phyloP scores from a whole-genome alignment of 1,140 invertebrate species.

The Thaumetopoea pityocampa region DNA sequence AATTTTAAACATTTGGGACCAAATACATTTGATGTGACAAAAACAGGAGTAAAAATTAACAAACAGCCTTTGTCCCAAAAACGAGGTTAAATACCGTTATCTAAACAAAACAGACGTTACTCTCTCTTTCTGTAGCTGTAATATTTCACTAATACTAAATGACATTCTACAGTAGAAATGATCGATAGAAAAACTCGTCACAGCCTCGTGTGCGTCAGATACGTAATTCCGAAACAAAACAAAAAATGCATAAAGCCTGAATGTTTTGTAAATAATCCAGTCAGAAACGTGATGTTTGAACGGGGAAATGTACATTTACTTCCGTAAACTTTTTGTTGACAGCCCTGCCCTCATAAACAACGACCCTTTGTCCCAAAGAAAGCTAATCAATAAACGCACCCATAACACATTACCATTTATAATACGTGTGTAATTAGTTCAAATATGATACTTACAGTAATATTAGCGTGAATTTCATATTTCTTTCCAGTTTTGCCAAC shows the following conservation, averaged over 20 bases:
- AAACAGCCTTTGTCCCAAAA: conserved; percentile 68
- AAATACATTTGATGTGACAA: conserved; percentile 39
- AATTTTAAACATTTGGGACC: conserved; percentile 8
- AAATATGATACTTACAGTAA: conserved; percentile 87
- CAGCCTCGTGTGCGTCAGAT: conserved; percentile 33
- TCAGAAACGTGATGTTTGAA: conserved; percentile 14
- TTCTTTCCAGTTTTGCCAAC: conserved; percentile 95
- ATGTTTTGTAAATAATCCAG: conserved; percentile 20
- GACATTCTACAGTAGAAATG: conserved; percentile 39
- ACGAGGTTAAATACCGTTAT: conserved; percentile 62
- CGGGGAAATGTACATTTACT: conserved; percentile 39
- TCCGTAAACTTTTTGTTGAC: conserved; percentile 72
- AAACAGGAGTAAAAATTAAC: conserved; percentile 61
- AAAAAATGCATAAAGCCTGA: conserved; percentile 1
- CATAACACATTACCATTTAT: conserved; percentile 8
- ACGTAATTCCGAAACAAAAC: conserved; percentile 9
- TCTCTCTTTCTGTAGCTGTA: conserved; percentile 49
- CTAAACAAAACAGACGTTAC: conserved; percentile 57
- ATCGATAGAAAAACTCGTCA: conserved; percentile 57
- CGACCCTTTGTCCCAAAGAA: conserved; percentile 65
- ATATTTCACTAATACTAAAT: conserved; percentile 29
- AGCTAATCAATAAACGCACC: conserved; percentile 64
- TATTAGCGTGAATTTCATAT: conserved; percentile 98
- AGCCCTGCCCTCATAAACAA: conserved; percentile 74
- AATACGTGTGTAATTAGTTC: conserved; percentile 1